phyloP scores from a whole-genome alignment of 1,140 invertebrate species.

The Helicoverpa zea region DNA sequence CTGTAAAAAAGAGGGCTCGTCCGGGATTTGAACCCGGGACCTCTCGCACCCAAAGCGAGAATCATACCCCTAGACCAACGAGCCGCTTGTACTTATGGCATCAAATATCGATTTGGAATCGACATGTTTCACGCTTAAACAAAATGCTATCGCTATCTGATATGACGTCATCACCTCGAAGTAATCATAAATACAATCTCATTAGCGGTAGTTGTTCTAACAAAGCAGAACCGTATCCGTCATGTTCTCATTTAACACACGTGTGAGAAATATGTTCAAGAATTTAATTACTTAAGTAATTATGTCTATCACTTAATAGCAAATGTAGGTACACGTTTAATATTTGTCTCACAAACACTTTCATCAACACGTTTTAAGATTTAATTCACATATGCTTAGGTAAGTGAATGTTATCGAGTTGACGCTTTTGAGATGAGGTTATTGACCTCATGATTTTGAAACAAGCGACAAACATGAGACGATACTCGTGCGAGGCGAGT shows the following conservation, averaged over 20 bases:
- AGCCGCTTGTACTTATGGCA: slow-evolving; percentile 15
- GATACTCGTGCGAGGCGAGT: neutral
- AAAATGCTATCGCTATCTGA: slow-evolving; percentile 1
- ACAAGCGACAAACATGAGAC: neutral
- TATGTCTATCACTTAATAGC: neutral
- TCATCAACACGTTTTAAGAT: neutral
- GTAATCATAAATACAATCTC: slow-evolving; percentile 1
- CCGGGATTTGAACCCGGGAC: slow-evolving; percentile 60
- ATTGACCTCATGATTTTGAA: slow-evolving; percentile 6
- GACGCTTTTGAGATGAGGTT: neutral
- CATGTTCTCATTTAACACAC: too few species aligned
- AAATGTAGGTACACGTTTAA: neutral
- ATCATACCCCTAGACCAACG: slow-evolving; percentile 61
- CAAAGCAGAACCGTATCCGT: too few species aligned
- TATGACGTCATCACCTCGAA: slow-evolving; percentile 13
- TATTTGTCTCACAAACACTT: neutral
- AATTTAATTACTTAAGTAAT: neutral
- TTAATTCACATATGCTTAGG: neutral
- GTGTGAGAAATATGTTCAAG: neutral
- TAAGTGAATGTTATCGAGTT: too few species aligned
- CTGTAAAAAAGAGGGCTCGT: slow-evolving; percentile 51
- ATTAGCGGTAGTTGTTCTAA: slow-evolving; percentile 12
- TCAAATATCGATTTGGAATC: slow-evolving; percentile 54
- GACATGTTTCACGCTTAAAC: neutral
- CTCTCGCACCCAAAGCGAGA: slow-evolving; percentile 62